phyloP scores from a whole-genome alignment of 2,113 vertebrate species.

The Engraulis encrasicolus region DNA sequence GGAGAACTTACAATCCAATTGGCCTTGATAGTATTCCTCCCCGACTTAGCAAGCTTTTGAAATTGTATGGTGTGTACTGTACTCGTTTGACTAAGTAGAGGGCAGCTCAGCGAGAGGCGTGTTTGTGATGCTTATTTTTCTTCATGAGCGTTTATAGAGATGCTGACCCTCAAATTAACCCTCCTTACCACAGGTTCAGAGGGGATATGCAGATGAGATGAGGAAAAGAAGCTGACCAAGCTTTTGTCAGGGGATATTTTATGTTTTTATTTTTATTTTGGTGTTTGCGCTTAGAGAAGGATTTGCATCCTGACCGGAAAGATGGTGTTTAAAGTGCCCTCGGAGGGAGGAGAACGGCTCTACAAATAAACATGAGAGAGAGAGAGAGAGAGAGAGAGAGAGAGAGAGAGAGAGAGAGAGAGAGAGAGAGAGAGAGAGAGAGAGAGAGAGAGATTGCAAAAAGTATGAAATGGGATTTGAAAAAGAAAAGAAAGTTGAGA shows the following conservation, averaged over 20 bases:
- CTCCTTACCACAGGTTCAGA: neutral
- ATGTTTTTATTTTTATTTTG: neutral
- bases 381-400: neutral
- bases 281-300: neutral
- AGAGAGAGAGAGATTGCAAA: neutral
- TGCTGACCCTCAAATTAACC: neutral
- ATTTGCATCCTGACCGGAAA: neutral
- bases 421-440: neutral
- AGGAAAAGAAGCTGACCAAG: neutral
- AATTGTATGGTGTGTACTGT: neutral
- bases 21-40: neutral
- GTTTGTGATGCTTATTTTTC: neutral
- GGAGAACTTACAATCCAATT: neutral
- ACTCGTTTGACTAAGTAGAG: neutral
- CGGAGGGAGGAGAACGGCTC: neutral
- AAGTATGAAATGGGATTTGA: neutral
- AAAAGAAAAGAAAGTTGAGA: neutral
- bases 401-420: neutral
- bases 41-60: neutral
- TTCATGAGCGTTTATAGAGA: neutral
- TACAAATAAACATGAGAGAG: neutral
- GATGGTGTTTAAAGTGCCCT: neutral
- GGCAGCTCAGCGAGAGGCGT: neutral
- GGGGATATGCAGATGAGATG: neutral
- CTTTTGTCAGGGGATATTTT: neutral